phyloP scores from a whole-genome alignment of 64 coral and sea anemone species.

The Pachyseris speciosa region DNA sequence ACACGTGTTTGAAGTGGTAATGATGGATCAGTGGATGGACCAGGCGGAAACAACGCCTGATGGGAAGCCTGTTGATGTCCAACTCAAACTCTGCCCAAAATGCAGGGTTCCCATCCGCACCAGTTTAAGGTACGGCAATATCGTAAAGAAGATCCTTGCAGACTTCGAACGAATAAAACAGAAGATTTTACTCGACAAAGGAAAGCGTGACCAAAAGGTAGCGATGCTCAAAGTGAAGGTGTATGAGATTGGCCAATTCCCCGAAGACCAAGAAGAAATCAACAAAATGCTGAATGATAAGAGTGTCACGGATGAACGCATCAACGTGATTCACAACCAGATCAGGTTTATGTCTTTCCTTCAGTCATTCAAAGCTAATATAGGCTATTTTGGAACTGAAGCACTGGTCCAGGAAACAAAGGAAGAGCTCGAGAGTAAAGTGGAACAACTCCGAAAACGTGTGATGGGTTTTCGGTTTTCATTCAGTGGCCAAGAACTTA shows the following conservation, averaged over 20 bases:
- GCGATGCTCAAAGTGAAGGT: no score
- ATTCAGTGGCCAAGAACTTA: conserved; percentile 57
- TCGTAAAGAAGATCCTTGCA: conserved; percentile 34
- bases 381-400: not conserved
- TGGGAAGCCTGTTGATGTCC: conserved; percentile 6
- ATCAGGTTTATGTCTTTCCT: conserved; percentile 36
- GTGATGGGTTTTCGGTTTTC: not conserved
- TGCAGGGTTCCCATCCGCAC: conserved; percentile 49
- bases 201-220: no score
- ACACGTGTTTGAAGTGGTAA: conserved; percentile 42
- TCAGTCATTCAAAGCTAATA: not conserved
- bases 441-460: conserved; percentile 1
- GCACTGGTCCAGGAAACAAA: not conserved
- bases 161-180: conserved; percentile 64
- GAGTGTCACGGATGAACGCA: not conserved
- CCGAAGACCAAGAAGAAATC: not conserved
- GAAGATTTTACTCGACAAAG: no score
- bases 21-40: conserved; percentile 60
- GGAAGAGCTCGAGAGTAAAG: not conserved
- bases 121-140: conserved; percentile 58
- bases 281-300: not conserved
- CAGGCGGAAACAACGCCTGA: not conserved
- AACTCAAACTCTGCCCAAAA: conserved; percentile 51
- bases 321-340: conserved; percentile 57
- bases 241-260: no score